These are phyloP conservation scores for Ictalurus punctatus DNA, from an alignment of 2,113 vertebrate genomes.

Conservation along the genomic window DNA sequence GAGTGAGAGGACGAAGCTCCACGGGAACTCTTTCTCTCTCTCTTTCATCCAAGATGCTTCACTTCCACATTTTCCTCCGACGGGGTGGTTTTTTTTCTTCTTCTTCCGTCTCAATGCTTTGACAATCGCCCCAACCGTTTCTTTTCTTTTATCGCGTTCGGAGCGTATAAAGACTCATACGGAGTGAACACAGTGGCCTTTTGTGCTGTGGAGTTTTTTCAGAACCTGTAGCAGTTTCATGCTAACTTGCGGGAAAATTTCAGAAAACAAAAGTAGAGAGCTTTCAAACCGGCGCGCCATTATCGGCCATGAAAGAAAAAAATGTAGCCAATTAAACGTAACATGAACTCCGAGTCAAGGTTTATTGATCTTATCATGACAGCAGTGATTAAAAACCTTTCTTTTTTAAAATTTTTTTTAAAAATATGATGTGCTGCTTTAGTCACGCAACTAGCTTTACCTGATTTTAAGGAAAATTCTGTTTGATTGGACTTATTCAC, in stretches of 20 bases:
- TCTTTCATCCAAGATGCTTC: constrained; percentile 5
- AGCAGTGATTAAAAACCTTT: not conserved
- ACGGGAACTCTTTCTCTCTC: not conserved
- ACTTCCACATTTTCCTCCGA: not conserved
- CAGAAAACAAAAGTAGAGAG: not conserved
- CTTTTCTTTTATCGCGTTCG: constrained; percentile 7
- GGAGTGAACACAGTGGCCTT: not conserved
- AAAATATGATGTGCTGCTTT: too few relatives aligned
- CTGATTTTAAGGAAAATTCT: not conserved
- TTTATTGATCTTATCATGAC: not conserved
- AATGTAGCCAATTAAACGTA: not conserved
- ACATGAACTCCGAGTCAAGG: not conserved
- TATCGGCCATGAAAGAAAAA: not conserved
- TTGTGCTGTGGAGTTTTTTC: not conserved
- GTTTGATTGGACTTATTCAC: not conserved
- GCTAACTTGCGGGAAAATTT: not conserved
- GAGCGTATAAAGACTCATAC: not conserved
- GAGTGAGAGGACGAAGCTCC: constrained; percentile 18
- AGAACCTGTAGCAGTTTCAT: constrained; percentile 4
- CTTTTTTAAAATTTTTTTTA: not conserved
- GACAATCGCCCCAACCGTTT: constrained; percentile 19
- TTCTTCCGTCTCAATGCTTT: not conserved
- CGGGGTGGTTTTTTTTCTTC: not conserved
- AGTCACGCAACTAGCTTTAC: not conserved
- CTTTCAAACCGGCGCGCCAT: not conserved